phyloP scores from a whole-genome alignment of 1,140 invertebrate genomes.

The Calliphora vicina region DNA sequence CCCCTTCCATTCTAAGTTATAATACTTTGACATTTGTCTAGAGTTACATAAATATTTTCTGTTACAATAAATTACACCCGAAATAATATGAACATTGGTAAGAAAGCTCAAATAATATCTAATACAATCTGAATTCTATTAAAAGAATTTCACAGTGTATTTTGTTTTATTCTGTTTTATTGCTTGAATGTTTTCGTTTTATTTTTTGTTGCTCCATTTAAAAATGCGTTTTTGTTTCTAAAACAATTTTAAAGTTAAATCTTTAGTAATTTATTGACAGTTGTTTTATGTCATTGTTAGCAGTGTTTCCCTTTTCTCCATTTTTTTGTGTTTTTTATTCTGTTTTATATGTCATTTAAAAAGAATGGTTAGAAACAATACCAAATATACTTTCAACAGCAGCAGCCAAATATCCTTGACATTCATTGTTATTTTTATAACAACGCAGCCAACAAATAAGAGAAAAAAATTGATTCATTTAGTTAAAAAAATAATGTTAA shows the following conservation, averaged over 20 bases:
- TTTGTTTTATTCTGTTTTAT: not conserved
- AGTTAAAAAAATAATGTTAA: constrained; percentile 23
- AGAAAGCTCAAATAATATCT: too few relatives aligned
- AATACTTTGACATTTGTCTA: too few relatives aligned
- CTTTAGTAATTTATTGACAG: constrained; percentile 26
- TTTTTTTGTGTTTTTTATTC: not conserved
- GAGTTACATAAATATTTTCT: too few relatives aligned
- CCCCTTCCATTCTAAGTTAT: too few relatives aligned
- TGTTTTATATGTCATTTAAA: not conserved
- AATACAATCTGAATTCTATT: not conserved
- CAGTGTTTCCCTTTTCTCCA: not conserved
- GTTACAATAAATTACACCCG: too few relatives aligned
- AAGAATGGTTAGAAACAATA: not conserved
- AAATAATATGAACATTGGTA: too few relatives aligned
- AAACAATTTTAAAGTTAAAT: constrained; percentile 27
- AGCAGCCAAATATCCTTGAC: constrained; percentile 2
- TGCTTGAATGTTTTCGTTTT: not conserved
- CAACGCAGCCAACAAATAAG: not conserved
- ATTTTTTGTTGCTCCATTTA: not conserved
- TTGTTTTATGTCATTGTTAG: constrained; percentile 27
- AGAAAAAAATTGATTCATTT: not conserved
- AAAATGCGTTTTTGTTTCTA: not conserved
- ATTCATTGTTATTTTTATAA: constrained; percentile 7
- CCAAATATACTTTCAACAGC: not conserved
- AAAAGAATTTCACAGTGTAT: not conserved